These are phyloP conservation scores for Carapus acus DNA, from an alignment of 2,797 vertebrate genomes.

Conservation along the genomic window DNA sequence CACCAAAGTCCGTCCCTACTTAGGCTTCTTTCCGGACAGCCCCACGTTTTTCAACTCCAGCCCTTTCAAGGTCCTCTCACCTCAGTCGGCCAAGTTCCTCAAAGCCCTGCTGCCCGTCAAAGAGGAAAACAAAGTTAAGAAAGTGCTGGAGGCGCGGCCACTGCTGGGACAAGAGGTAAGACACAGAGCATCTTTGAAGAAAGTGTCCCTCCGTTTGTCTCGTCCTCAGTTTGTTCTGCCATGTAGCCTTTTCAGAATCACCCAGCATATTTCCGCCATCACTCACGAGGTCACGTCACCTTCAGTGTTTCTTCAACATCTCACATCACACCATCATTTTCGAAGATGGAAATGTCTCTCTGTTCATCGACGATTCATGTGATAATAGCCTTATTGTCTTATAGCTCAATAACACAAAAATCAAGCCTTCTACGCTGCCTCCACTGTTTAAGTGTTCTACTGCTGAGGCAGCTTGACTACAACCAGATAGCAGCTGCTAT, in stretches of 20 bases:
- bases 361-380: background rate
- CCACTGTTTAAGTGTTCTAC: no score
- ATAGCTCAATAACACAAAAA: conserved; percentile 8
- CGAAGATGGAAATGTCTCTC: no score
- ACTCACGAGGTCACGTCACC: no score
- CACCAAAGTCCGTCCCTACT: conserved; percentile 3
- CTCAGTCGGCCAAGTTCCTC: conserved; percentile 94
- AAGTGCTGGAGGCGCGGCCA: conserved; percentile 81
- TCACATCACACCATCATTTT: no score
- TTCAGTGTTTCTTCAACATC: no score
- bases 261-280: no score
- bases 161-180: conserved; percentile 91
- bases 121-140: conserved; percentile 87
- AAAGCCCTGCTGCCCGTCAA: conserved; percentile 92
- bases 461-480: conserved; percentile 42
- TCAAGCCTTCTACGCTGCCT: background rate
- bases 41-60: conserved; percentile 81
- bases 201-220: conserved; percentile 9
- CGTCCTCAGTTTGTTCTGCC: no score
- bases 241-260: no score
- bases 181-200: background rate
- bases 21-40: conserved; percentile 79
- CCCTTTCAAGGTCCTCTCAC: conserved; percentile 91
- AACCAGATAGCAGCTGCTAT: conserved; percentile 20
- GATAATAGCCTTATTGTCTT: conserved; percentile 21